Conservation (phyloP, 2,113 vertebrate species). For the Ophiodon elongatus region DNA sequence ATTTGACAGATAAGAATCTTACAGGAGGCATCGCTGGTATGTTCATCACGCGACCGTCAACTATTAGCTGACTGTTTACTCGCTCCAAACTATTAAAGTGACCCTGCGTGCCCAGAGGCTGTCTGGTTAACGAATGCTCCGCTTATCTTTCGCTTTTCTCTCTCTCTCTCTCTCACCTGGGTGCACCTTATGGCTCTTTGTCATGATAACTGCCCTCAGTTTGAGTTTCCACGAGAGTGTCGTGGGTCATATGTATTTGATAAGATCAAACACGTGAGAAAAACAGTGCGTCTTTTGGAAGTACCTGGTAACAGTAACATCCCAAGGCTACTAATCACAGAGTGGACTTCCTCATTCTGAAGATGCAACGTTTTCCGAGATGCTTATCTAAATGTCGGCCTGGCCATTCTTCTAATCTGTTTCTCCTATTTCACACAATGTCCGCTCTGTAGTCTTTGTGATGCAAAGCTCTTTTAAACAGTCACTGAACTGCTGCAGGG, state of each 20-base stretch:
- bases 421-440: conserved; percentile 26
- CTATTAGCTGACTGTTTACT: conserved; percentile 54
- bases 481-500: background rate
- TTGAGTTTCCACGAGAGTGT: conserved; percentile 47
- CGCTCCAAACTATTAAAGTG: conserved; percentile 42
- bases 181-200: conserved; percentile 68
- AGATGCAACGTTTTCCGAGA: conserved; percentile 41
- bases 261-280: conserved; percentile 69
- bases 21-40: background rate
- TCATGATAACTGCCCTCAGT: conserved; percentile 65
- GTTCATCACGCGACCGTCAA: conserved; percentile 72
- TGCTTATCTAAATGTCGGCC: conserved; percentile 53
- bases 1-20: conserved; percentile 53
- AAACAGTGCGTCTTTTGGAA: conserved; percentile 54
- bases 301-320: conserved; percentile 60
- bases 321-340: conserved; percentile 54
- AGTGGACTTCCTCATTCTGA: conserved; percentile 54
- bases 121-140: conserved; percentile 66
- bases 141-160: conserved; percentile 55
- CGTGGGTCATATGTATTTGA: conserved; percentile 57
- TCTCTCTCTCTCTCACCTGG: conserved; percentile 55
- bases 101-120: conserved; percentile 59
- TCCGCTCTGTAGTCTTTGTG: conserved; percentile 27
- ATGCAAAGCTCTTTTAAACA: conserved; percentile 29
- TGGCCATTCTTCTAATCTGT: conserved; percentile 32